Conservation (phyloP, 2,888 invertebrate species). For the Drosophila stalkeri region DNA sequence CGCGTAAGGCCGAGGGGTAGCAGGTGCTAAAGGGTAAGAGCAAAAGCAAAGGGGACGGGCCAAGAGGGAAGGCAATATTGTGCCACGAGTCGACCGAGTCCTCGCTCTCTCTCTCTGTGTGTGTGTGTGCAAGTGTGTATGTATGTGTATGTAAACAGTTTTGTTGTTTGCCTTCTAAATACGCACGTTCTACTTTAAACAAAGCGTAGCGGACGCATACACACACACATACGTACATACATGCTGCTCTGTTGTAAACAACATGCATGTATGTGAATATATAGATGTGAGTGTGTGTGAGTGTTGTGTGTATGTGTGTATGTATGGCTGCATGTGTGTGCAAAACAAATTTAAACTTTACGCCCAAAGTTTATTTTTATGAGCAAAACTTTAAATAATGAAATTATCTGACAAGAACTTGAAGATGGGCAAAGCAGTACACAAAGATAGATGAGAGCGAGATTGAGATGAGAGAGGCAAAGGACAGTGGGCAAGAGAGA, state of each 20-base stretch:
- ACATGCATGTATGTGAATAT: constrained; percentile 24
- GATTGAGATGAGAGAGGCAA: neutral
- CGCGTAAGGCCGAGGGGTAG: constrained; percentile 46
- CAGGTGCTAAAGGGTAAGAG: constrained; percentile 24
- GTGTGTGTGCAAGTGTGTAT: constrained; percentile 31
- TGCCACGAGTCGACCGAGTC: constrained; percentile 49
- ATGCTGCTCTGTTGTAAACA: constrained; percentile 60
- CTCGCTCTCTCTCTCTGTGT: neutral
- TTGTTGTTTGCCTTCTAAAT: constrained; percentile 77
- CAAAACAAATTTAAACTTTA: constrained; percentile 77
- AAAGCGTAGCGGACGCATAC: constrained; percentile 51
- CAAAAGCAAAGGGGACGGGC: constrained; percentile 8
- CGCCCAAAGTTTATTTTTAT: constrained; percentile 77
- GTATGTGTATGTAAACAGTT: constrained; percentile 58
- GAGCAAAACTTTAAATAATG: constrained; percentile 76
- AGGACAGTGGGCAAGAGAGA: neutral
- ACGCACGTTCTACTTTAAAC: constrained; percentile 78
- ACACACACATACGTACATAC: constrained; percentile 15
- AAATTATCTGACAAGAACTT: constrained; percentile 78
- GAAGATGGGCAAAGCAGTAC: constrained; percentile 53
- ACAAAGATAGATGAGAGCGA: constrained; percentile 33
- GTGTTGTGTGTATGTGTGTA: constrained; percentile 23
- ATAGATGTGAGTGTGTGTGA: constrained; percentile 10
- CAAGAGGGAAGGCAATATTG: constrained; percentile 14
- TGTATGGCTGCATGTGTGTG: constrained; percentile 51